Percentiles rank a stretch among this genome's conserved stretches.
Evolutionary conservation across 2,113 vertebrate genomes (phyloP).

Genomic region (Rissa tridactyla): DNA sequence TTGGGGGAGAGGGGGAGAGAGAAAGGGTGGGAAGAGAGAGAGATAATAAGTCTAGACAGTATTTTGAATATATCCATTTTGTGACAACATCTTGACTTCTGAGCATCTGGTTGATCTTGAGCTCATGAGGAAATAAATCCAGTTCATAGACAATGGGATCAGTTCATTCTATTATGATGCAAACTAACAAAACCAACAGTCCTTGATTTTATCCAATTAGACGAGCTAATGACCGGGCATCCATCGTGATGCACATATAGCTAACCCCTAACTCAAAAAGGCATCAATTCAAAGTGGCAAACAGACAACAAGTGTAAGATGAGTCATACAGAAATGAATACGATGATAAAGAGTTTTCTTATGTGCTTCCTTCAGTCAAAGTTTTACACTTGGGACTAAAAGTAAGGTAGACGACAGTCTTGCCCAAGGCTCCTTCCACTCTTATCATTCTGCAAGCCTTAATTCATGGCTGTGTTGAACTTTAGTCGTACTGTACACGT

Average conservation of each 20-base stretch:
- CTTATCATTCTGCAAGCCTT: not conserved
- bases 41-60: constrained; percentile 41
- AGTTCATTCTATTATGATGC: not conserved
- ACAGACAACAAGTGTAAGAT: not conserved
- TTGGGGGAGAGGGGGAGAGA: not conserved
- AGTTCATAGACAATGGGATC: not conserved
- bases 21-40: not conserved
- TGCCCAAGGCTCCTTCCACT: not conserved
- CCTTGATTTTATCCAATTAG: not conserved
- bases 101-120: constrained; percentile 39
- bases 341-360: not conserved
- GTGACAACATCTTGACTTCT: constrained; percentile 15
- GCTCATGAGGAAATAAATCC: constrained; percentile 12
- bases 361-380: not conserved
- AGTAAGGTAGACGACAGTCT: not conserved
- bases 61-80: constrained; percentile 25
- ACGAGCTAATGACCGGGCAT: not conserved
- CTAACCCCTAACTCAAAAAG: not conserved
- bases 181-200: not conserved
- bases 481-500: not conserved
- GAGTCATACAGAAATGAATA: not conserved
- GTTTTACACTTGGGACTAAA: not conserved
- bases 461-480: not conserved
- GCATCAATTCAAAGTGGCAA: not conserved
- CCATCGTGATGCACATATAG: fast-evolving